Percentiles rank a stretch among this genome's conserved stretches.
Evolutionary conservation across 1,140 invertebrate genomes (phyloP).

Genomic region (Doryteuthis pealeii): DNA sequence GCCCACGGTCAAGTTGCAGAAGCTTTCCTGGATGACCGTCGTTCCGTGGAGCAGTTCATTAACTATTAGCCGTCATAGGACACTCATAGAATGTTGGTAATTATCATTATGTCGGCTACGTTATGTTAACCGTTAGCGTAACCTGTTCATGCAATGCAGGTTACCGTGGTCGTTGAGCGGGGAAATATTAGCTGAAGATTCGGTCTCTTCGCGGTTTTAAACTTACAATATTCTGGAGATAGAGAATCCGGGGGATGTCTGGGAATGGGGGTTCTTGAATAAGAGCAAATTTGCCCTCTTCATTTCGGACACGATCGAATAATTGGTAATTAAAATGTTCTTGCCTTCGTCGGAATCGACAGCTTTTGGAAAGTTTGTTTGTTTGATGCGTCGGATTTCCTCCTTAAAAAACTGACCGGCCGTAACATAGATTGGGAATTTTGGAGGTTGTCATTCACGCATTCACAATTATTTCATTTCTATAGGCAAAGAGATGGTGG

Average conservation of each 20-base stretch:
- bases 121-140: constrained; percentile 72
- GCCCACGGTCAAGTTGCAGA: constrained; percentile 47
- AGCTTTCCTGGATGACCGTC: constrained; percentile 38
- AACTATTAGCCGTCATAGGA: constrained; percentile 37
- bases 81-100: constrained; percentile 82
- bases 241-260: constrained; percentile 31
- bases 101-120: constrained; percentile 90
- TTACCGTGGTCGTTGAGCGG: constrained; percentile 76
- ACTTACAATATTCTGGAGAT: constrained; percentile 68
- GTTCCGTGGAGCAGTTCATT: constrained; percentile 41
- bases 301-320: constrained; percentile 42
- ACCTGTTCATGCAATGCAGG: constrained; percentile 71
- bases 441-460: constrained; percentile 91
- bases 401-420: constrained; percentile 53
- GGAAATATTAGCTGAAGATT: constrained; percentile 78
- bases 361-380: constrained; percentile 67
- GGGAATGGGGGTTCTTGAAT: constrained; percentile 27
- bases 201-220: constrained; percentile 81
- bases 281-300: constrained; percentile 38
- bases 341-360: constrained; percentile 65
- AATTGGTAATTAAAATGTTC: constrained; percentile 36
- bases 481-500: constrained; percentile 26
- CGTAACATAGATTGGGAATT: constrained; percentile 64
- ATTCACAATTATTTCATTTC: constrained; percentile 45
- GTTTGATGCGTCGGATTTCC: constrained; percentile 58